phyloP scores from a whole-genome alignment of 2,888 invertebrate species.

The Branchinecta sandiegonensis region DNA sequence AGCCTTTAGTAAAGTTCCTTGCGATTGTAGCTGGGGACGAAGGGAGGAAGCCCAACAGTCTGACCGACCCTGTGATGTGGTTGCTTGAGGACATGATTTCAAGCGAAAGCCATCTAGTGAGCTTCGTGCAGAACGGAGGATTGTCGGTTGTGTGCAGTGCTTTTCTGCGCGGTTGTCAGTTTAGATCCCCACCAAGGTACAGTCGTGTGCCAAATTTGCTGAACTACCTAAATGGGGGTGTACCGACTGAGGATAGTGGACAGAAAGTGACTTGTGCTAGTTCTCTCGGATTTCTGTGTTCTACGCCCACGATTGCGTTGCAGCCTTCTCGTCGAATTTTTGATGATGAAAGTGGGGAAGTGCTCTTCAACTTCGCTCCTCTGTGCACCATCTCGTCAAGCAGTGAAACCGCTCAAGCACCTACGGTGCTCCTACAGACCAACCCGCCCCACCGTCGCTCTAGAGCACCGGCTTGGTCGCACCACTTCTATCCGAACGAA shows the following conservation, averaged over 20 bases:
- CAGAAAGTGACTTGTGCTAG: neutral
- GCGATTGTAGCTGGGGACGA: conserved; percentile 56
- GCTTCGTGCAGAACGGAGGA: neutral
- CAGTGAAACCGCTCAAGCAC: conserved; percentile 72
- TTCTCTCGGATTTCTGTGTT: neutral
- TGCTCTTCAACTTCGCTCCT: conserved; percentile 76
- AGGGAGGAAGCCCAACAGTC: conserved; percentile 50
- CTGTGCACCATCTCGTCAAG: conserved; percentile 63
- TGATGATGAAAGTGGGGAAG: conserved; percentile 47
- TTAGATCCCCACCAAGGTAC: neutral
- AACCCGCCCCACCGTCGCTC: conserved; percentile 67
- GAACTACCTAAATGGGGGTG: neutral
- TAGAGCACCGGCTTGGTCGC: conserved; percentile 84
- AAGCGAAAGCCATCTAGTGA: neutral
- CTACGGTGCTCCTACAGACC: conserved; percentile 71
- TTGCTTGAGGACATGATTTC: conserved; percentile 35
- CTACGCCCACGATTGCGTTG: neutral
- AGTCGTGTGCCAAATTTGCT: neutral
- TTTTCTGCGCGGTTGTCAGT: neutral
- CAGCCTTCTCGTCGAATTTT: conserved; percentile 27
- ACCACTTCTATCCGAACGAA: conserved; percentile 83
- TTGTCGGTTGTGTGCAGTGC: neutral
- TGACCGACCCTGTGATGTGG: conserved; percentile 51
- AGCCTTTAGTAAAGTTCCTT: conserved; percentile 57
- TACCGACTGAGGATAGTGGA: neutral